phyloP scores from a whole-genome alignment of 2,113 vertebrate species.

The Tichodroma muraria region DNA sequence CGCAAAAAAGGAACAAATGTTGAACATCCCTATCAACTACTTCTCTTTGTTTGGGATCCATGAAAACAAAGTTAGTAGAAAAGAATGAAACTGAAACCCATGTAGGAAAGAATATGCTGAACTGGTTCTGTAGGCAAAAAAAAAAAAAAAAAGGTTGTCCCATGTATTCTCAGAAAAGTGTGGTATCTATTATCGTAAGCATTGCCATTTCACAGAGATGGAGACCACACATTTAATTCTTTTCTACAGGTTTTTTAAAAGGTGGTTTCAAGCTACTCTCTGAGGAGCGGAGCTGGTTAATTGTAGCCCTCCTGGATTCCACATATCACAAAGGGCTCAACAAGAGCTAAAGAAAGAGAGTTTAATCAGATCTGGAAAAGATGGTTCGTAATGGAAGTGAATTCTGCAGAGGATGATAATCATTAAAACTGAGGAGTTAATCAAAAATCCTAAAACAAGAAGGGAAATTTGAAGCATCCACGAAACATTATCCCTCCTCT shows the following conservation, averaged over 20 bases:
- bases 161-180: neutral
- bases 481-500: neutral
- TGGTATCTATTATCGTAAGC: neutral
- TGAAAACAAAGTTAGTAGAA: neutral
- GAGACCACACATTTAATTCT: constrained; percentile 42
- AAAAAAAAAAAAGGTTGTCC: neutral
- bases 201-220: neutral
- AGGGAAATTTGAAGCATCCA: constrained; percentile 20
- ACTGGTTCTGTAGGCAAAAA: neutral
- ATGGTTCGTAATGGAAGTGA: constrained; percentile 61
- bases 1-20: neutral
- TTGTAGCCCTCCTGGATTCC: constrained; percentile 55
- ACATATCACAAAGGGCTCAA: constrained; percentile 49
- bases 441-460: constrained; percentile 55
- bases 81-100: neutral
- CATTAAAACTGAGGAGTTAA: constrained; percentile 65
- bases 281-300: constrained; percentile 47
- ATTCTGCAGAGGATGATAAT: constrained; percentile 63
- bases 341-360: constrained; percentile 59
- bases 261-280: constrained; percentile 44
- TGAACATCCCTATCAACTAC: neutral
- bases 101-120: neutral
- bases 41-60: neutral
- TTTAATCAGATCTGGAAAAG: constrained; percentile 63
- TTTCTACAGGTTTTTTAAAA: constrained; percentile 33